phyloP scores from a whole-genome alignment of 2,113 vertebrate species.

The Saccopteryx bilineata region DNA sequence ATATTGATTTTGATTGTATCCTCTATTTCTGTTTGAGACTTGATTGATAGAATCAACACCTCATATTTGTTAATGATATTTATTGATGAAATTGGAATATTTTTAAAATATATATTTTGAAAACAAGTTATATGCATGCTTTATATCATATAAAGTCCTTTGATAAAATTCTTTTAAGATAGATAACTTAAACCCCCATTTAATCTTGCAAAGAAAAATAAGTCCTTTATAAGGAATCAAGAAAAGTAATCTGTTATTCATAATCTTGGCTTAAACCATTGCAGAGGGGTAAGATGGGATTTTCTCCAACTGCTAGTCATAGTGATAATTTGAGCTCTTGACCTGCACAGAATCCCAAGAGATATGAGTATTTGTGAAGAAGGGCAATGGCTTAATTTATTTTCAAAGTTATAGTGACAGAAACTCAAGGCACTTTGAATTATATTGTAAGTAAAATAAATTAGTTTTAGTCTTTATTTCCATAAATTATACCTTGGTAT shows the following conservation, averaged over 20 bases:
- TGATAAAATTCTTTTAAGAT: not conserved
- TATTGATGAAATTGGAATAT: not conserved
- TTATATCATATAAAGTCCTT: not conserved
- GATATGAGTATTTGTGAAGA: slow-evolving; percentile 23
- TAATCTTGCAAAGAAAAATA: slow-evolving; percentile 38
- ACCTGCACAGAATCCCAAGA: not conserved
- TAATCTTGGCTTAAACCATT: slow-evolving; percentile 36
- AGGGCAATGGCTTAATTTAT: slow-evolving; percentile 61
- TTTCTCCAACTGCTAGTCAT: not conserved
- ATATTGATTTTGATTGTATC: not conserved
- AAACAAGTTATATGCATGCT: not conserved
- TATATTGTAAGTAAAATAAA: slow-evolving; percentile 72
- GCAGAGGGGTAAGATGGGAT: not conserved
- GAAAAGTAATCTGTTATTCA: not conserved
- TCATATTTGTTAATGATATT: not conserved
- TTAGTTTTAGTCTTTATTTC: slow-evolving; percentile 50
- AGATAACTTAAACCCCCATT: not conserved
- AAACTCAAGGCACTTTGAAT: slow-evolving; percentile 66
- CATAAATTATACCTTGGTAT: slow-evolving; percentile 64
- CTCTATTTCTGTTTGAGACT: not conserved
- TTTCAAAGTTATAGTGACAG: slow-evolving; percentile 69
- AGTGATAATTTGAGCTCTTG: not conserved
- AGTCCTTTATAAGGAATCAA: slow-evolving; percentile 17
- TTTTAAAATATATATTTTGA: not conserved
- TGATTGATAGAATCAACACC: not conserved